A percentile compares a stretch with the other conserved stretches of the same genome.
Evolutionary conservation across 2,797 vertebrate genomes (phyloP).

Genomic region (Gorsachius magnificus): DNA sequence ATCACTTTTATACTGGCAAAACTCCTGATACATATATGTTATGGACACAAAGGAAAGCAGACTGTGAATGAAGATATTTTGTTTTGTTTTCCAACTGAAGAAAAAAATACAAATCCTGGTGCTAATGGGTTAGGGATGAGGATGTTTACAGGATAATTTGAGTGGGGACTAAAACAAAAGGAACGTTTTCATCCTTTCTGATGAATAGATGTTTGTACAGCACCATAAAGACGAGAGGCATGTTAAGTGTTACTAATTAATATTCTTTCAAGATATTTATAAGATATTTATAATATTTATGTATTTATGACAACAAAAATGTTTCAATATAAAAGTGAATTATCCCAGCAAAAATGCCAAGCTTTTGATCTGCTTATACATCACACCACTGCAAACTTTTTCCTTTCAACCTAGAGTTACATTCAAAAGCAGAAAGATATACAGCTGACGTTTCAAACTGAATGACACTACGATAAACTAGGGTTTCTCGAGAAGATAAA

Average conservation of each 20-base stretch:
- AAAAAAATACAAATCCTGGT: background rate
- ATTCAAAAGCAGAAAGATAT: conserved; percentile 79
- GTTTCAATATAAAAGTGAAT: conserved; percentile 70
- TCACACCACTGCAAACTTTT: conserved; percentile 73
- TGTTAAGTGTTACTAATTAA: conserved; percentile 52
- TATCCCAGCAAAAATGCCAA: conserved; percentile 70
- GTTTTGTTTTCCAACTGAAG: background rate
- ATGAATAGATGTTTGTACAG: conserved; percentile 41
- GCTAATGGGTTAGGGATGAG: background rate
- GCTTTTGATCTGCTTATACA: conserved; percentile 79
- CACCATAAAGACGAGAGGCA: conserved; percentile 3
- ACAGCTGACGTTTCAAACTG: conserved; percentile 76
- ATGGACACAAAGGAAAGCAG: background rate
- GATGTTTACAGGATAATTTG: conserved; percentile 34
- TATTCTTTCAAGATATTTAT: conserved; percentile 43
- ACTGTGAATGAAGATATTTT: background rate
- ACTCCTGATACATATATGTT: background rate
- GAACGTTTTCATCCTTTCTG: conserved; percentile 19
- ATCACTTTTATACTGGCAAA: background rate
- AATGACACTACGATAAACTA: conserved; percentile 80
- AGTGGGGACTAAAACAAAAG: conserved; percentile 20
- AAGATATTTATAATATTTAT: conserved; percentile 66
- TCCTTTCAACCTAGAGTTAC: conserved; percentile 77
- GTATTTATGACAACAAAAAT: conserved; percentile 71
- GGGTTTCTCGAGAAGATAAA: conserved; percentile 79